Percentiles rank a stretch among this genome's conserved stretches.
Conservation (phyloP, 2,888 invertebrate genomes). For the Tortrix viridana region DNA sequence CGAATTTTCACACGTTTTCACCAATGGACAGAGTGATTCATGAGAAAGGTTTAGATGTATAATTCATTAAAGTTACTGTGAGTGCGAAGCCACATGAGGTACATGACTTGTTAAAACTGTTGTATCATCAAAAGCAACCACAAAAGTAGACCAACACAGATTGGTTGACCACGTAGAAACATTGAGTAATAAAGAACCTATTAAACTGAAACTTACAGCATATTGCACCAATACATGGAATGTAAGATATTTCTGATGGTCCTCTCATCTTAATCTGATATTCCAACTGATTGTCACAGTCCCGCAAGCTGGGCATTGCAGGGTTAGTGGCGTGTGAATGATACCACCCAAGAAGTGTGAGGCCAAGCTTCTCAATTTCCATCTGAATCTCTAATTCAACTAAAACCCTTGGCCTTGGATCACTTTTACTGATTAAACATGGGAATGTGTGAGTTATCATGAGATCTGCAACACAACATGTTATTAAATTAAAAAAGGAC, state of each 20-base stretch:
- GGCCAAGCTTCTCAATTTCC: constrained; percentile 91
- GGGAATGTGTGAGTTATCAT: constrained; percentile 95
- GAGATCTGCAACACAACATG: constrained; percentile 85
- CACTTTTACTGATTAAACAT: constrained; percentile 91
- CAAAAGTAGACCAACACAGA: too few species aligned
- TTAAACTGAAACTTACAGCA: constrained; percentile 91
- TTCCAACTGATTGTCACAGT: constrained; percentile 96
- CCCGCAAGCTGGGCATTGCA: constrained; percentile 93
- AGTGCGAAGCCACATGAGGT: too few species aligned
- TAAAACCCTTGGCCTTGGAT: constrained; percentile 89
- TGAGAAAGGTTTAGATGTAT: too few species aligned
- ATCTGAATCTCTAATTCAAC: constrained; percentile 93
- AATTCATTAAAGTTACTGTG: too few species aligned
- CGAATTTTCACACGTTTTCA: too few species aligned
- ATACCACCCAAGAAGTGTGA: constrained; percentile 96
- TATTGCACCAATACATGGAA: constrained; percentile 96
- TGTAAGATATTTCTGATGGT: constrained; percentile 94
- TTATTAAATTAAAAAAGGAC: too few species aligned
- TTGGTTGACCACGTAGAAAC: too few species aligned
- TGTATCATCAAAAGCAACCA: too few species aligned
- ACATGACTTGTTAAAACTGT: too few species aligned
- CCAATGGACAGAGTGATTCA: too few species aligned
- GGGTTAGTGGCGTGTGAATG: constrained; percentile 96
- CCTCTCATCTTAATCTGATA: constrained; percentile 98
- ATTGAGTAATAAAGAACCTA: not conserved